Base-by-base conservation (phyloP, 2,797 vertebrate genomes). In the Onychomys leucogaster region DNA sequence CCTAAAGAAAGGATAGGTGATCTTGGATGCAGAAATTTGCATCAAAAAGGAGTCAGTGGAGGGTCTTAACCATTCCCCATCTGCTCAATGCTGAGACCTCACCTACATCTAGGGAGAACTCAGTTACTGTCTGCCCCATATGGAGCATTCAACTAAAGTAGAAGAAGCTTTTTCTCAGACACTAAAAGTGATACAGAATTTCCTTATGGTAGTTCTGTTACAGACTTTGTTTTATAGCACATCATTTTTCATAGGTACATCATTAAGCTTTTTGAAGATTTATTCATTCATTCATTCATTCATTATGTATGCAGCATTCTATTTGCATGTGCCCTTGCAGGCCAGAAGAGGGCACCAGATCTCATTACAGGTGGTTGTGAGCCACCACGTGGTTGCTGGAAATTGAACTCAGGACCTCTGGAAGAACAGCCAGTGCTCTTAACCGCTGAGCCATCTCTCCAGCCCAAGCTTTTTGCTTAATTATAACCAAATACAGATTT, bases 401-500 rank as follows among this genome's bases (percentile, higher is more conserved):
- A n/a, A n/a, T n/a, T n/a, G n/a, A n/a, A n/a, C n/a, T n/a, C n/a
- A n/a, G n/a, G n/a, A n/a, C n/a, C n/a, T n/a, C n/a, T n/a, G n/a
- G n/a, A n/a, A n/a, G n/a, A n/a, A n/a, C n/a, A n/a, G n/a, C n/a
- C n/a, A n/a, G n/a, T n/a, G n/a, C n/a, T n/a, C n/a, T n/a, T n/a
- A n/a, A n/a, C n/a, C n/a, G n/a, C n/a, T n/a, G n/a, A n/a, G n/a
- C n/a, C n/a, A n/a, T n/a, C n/a, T n/a, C n/a, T n/a, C n/a, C n/a
- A n/a, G n/a, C n/a, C n/a, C n/a, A n/a, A n/a, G n/a, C n/a, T n/a
- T 95, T 92, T 91, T 89, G 75, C 63, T 80, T 94, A 95, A 76
- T 88, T 88, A 11, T 75, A 59, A 37, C 69, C 19, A 59, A 88
- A 75, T 23, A 55, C n/a, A 25, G 17, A 37, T 59, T n/a, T 73